Evolutionary conservation across 2,113 vertebrate species (phyloP).

Genomic region (Apodemus speciosus): DNA sequence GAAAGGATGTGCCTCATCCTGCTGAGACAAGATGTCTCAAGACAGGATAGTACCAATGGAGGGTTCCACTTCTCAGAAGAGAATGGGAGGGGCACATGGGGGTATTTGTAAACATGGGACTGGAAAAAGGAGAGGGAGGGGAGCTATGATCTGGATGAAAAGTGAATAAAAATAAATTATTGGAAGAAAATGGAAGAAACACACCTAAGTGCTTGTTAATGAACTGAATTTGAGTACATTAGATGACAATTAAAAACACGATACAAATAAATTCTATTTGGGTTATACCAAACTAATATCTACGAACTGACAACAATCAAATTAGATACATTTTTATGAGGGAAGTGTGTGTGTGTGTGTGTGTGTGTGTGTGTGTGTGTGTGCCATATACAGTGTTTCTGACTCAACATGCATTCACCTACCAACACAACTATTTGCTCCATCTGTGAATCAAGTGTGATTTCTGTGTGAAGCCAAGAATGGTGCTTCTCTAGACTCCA

Average conservation of each 20-base stretch:
- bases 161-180: too few species aligned
- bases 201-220: background rate
- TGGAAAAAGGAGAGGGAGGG: too few species aligned
- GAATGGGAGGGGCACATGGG: too few species aligned
- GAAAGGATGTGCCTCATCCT: too few species aligned
- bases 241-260: background rate
- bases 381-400: background rate
- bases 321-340: conserved; percentile 9
- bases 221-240: background rate
- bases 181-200: too few species aligned
- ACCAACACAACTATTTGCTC: background rate
- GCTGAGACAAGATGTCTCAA: too few species aligned
- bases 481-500: conserved; percentile 44
- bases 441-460: conserved; percentile 19
- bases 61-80: too few species aligned
- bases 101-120: too few species aligned
- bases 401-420: background rate
- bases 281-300: conserved; percentile 26
- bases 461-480: conserved; percentile 22
- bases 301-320: conserved; percentile 17
- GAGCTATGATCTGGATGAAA: too few species aligned
- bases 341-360: background rate
- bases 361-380: background rate
- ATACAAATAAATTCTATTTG: conserved; percentile 12
- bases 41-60: too few species aligned